phyloP scores from a whole-genome alignment of 2,888 invertebrate species.

The Kryphioiulus occultus region DNA sequence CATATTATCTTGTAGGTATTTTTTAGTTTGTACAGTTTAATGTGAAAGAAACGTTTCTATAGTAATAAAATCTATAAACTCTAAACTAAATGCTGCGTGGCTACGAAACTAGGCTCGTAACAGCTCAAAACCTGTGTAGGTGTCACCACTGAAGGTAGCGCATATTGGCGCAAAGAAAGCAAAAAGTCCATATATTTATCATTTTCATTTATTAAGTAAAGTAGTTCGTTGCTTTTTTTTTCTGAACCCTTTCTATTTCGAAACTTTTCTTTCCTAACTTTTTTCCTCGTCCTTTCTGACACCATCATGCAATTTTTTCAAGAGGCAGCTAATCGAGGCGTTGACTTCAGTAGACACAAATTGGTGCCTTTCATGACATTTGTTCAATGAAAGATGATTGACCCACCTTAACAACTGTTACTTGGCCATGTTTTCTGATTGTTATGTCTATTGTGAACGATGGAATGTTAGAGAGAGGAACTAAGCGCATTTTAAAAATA shows the following conservation, averaged over 20 bases:
- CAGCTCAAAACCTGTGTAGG: conserved; percentile 23
- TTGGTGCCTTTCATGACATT: neutral
- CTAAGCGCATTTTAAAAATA: neutral
- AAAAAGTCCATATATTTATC: conserved; percentile 24
- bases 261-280: neutral
- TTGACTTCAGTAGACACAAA: conserved; percentile 36
- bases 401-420: conserved; percentile 40
- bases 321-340: conserved; percentile 48
- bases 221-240: neutral
- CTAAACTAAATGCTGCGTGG: conserved; percentile 44
- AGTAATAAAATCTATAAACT: conserved; percentile 45
- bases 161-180: conserved; percentile 29
- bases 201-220: conserved; percentile 28
- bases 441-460: neutral
- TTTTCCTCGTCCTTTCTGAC: neutral
- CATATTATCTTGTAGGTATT: conserved; percentile 43
- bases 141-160: conserved; percentile 25
- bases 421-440: conserved; percentile 39
- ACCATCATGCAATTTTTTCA: conserved; percentile 44
- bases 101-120: conserved; percentile 24
- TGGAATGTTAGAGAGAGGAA: conserved; percentile 3
- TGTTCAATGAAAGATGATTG: neutral
- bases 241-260: conserved; percentile 14
- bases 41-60: conserved; percentile 45
- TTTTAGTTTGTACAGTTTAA: conserved; percentile 47